Conservation (phyloP, 2,113 vertebrate genomes). For the Gobio gobio region DNA sequence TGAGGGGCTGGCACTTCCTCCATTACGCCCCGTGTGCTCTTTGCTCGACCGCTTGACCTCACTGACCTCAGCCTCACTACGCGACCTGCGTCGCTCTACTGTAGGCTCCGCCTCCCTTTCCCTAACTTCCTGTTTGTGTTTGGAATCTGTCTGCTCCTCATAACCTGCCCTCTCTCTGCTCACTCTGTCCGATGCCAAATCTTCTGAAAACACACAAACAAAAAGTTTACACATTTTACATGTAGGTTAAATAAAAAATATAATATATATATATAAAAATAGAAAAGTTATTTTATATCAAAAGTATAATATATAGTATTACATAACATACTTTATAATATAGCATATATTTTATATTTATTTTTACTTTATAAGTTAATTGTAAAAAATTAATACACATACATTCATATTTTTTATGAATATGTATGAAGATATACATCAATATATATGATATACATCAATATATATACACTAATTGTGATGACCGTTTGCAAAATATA, state of each 20-base stretch:
- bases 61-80: slow-evolving; percentile 79
- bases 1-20: slow-evolving; percentile 59
- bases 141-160: slow-evolving; percentile 83
- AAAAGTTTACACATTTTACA: background rate
- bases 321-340: too few species aligned
- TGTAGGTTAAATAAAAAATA: background rate
- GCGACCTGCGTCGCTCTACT: slow-evolving; percentile 89
- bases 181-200: slow-evolving; percentile 85
- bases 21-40: slow-evolving; percentile 80
- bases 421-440: too few species aligned
- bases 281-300: too few species aligned
- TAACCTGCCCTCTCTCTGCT: slow-evolving; percentile 88
- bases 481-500: too few species aligned
- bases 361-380: too few species aligned
- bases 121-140: slow-evolving; percentile 85
- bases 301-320: too few species aligned
- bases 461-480: too few species aligned
- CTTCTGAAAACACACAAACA: slow-evolving; percentile 77
- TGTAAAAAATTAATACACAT: too few species aligned
- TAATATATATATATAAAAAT: too few species aligned
- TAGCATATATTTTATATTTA: background rate
- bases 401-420: too few species aligned
- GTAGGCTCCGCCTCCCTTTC: slow-evolving; percentile 85
- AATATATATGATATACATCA: too few species aligned
- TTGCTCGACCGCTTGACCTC: slow-evolving; percentile 86